Percentiles rank a stretch among this genome's conserved stretches.
phyloP scores from a whole-genome alignment of 35 echinoderm and acorn worm species.

The Ophiothrix spiculata region DNA sequence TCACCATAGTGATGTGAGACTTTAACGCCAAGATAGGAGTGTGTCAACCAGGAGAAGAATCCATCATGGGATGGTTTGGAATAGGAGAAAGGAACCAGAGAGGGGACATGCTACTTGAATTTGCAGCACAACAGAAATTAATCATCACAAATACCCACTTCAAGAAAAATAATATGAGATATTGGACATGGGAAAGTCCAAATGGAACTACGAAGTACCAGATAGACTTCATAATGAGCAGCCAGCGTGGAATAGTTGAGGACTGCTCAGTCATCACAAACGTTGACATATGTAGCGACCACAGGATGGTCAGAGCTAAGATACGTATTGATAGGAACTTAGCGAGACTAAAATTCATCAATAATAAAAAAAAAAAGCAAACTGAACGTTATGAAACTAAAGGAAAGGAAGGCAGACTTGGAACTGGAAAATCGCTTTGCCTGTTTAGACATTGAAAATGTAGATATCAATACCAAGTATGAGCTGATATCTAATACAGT shows the following conservation, averaged over 20 bases:
- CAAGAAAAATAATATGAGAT: constrained; percentile 20
- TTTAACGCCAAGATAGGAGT: constrained; percentile 30
- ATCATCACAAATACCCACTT: constrained; percentile 11
- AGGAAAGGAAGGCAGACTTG: background rate
- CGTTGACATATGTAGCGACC: constrained; percentile 26
- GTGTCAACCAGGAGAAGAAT: constrained; percentile 10
- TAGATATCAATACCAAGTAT: background rate
- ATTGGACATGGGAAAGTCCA: constrained; percentile 41
- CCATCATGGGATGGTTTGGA: constrained; percentile 16
- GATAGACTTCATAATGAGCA: constrained; percentile 13
- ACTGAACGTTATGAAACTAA: constrained; percentile 2
- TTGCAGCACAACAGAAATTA: background rate
- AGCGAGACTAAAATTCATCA: constrained; percentile 7
- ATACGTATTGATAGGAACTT: constrained; percentile 9
- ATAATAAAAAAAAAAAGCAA: background rate
- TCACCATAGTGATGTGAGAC: constrained; percentile 27
- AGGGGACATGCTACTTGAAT: constrained; percentile 26
- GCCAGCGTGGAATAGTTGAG: constrained; percentile 2
- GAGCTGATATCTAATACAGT: background rate
- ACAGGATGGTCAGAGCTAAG: constrained; percentile 6
- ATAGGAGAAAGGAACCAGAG: constrained; percentile 33
- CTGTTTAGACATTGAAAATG: background rate
- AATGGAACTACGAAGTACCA: constrained; percentile 1
- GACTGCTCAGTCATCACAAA: constrained; percentile 4
- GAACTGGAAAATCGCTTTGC: background rate